These are phyloP conservation scores for Arenicola marina DNA, from an alignment of 2,888 invertebrate genomes.

Conservation along the genomic window DNA sequence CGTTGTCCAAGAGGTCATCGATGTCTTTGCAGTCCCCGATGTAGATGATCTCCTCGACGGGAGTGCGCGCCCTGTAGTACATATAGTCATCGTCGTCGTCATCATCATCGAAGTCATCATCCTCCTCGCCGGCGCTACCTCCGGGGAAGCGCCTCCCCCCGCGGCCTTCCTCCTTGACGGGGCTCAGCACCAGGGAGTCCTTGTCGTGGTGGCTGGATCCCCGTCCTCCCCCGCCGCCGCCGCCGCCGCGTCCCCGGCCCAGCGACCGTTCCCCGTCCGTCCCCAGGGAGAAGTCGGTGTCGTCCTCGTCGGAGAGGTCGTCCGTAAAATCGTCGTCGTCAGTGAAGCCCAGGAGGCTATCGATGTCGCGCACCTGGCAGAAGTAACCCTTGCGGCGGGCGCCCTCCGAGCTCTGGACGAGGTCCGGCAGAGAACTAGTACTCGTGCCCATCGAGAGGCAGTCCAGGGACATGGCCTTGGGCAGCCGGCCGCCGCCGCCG, in stretches of 20 bases:
- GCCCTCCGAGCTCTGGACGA: conserved; percentile 23
- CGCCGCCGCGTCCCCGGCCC: not conserved
- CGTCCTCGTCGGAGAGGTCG: conserved; percentile 16
- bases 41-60: conserved; percentile 14
- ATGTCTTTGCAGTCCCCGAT: conserved; percentile 27
- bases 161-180: conserved; percentile 5
- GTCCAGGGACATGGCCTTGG: conserved; percentile 21
- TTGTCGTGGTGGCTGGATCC: conserved; percentile 30
- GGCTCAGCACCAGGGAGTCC: conserved; percentile 20
- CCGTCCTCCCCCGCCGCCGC: conserved; percentile 28
- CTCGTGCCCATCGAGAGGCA: conserved; percentile 19
- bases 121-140: not conserved
- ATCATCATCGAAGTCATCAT: no score
- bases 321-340: conserved; percentile 37
- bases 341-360: conserved; percentile 47
- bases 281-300: conserved; percentile 16
- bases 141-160: not conserved
- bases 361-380: conserved; percentile 37
- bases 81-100: no score
- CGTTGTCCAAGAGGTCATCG: conserved; percentile 26
- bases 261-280: conserved; percentile 33
- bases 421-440: conserved; percentile 25
- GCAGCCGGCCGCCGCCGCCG: not conserved
- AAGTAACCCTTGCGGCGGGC: conserved; percentile 10
- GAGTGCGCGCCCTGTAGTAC: not conserved